A percentile compares a stretch with the other conserved stretches of the same genome.
phyloP scores from a whole-genome alignment of 2,888 invertebrate species.

The Heliconius erato region DNA sequence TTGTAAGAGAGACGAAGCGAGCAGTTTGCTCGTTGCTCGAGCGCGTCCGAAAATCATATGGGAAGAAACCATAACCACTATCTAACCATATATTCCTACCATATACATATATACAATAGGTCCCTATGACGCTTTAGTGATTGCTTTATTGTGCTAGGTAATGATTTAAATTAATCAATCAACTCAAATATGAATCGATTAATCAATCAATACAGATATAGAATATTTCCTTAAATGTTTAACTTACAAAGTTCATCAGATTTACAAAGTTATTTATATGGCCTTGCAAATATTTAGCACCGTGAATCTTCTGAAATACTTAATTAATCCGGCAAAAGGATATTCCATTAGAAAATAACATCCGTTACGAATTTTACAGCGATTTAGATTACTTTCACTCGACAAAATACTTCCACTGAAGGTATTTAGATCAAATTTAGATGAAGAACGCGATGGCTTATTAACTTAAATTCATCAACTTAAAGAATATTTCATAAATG shows the following conservation, averaged over 20 bases:
- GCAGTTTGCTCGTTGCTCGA: no score
- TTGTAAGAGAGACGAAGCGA: no score
- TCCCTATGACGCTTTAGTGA: no score
- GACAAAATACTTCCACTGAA: constrained; percentile 47
- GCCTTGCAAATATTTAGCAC: constrained; percentile 42
- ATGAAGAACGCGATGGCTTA: constrained; percentile 41
- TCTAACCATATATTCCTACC: no score
- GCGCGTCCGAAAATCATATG: no score
- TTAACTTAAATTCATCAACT: constrained; percentile 37
- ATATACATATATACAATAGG: no score
- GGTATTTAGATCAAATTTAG: constrained; percentile 49
- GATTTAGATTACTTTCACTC: constrained; percentile 50
- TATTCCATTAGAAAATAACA: constrained; percentile 48
- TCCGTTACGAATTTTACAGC: constrained; percentile 46
- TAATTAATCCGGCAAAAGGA: constrained; percentile 49
- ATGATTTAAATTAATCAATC: no score
- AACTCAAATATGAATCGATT: neutral
- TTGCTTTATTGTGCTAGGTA: no score
- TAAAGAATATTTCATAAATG: constrained; percentile 35
- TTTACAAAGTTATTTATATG: constrained; percentile 13
- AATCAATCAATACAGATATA: neutral
- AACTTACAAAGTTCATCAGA: neutral
- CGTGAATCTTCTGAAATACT: constrained; percentile 40
- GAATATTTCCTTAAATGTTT: neutral
- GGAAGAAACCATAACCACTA: no score